Conservation (phyloP, 2,888 invertebrate species). For the Agriopis leucophaearia region DNA sequence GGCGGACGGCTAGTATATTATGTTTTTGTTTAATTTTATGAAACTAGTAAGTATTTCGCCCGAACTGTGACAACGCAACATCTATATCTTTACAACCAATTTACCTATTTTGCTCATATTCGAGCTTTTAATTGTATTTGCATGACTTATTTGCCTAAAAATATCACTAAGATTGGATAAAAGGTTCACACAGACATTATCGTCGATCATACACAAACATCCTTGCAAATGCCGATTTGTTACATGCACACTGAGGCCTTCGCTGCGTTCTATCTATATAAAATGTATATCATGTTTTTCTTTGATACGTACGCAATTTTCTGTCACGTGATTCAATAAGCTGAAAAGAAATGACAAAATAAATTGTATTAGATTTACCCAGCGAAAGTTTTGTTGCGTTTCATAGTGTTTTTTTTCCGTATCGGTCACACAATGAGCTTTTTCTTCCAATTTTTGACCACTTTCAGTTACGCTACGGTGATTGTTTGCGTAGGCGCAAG, state of each 20-base stretch:
- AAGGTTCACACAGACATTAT: too few relatives aligned
- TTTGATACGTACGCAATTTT: background rate
- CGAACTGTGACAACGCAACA: too few relatives aligned
- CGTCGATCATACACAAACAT: too few relatives aligned
- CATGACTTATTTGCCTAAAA: too few relatives aligned
- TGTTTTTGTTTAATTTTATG: too few relatives aligned
- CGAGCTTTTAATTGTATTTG: too few relatives aligned
- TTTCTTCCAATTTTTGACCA: constrained; percentile 39
- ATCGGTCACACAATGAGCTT: constrained; percentile 44
- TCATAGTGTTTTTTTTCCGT: constrained; percentile 51
- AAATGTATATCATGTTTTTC: background rate
- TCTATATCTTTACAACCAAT: background rate
- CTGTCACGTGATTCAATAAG: background rate
- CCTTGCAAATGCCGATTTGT: too few relatives aligned
- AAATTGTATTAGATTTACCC: constrained; percentile 18
- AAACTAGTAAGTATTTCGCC: too few relatives aligned
- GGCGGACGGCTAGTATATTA: too few relatives aligned
- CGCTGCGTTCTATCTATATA: background rate
- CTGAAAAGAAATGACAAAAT: constrained; percentile 9
- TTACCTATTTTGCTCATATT: background rate
- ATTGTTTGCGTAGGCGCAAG: constrained; percentile 41
- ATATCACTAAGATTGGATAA: too few relatives aligned
- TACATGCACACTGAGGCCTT: too few relatives aligned
- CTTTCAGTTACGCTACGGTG: constrained; percentile 54
- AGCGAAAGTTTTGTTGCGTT: constrained; percentile 52